These are phyloP conservation scores for Cosmia trapezina DNA, from an alignment of 2,888 invertebrate genomes.

Conservation along the genomic window DNA sequence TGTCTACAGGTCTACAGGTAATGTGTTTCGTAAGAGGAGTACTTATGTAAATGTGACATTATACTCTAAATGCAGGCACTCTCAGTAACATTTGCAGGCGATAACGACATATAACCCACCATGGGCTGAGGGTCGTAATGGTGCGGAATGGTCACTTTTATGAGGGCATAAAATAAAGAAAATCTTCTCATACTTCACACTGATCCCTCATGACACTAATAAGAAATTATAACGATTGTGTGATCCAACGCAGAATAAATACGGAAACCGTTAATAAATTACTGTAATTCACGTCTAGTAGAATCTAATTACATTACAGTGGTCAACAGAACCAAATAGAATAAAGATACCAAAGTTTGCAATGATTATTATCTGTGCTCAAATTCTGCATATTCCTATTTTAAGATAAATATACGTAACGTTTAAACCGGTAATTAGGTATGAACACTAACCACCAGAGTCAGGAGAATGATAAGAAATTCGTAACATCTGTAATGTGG, in stretches of 20 bases:
- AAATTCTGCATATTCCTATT: background rate
- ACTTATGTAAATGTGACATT: slow-evolving; percentile 27
- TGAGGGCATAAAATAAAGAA: slow-evolving; percentile 77
- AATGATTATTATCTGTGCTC: background rate
- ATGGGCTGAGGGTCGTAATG: slow-evolving; percentile 69
- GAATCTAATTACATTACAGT: background rate
- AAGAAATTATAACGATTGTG: slow-evolving; percentile 67
- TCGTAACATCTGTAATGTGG: background rate
- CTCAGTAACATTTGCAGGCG: slow-evolving; percentile 63
- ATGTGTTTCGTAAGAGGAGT: background rate
- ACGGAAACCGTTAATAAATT: slow-evolving; percentile 25
- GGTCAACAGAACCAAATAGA: background rate
- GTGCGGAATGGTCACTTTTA: slow-evolving; percentile 78
- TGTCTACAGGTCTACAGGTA: background rate
- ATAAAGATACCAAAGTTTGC: background rate
- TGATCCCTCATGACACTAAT: slow-evolving; percentile 71
- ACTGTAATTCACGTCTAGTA: background rate
- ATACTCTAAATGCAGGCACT: slow-evolving; percentile 25
- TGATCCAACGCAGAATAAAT: slow-evolving; percentile 34
- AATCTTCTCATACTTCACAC: slow-evolving; percentile 66
- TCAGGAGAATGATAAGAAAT: background rate
- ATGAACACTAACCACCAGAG: background rate
- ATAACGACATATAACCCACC: slow-evolving; percentile 69
- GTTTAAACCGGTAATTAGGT: background rate
- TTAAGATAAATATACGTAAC: no score